Percentiles rank a stretch among this genome's conserved stretches.
phyloP scores from a whole-genome alignment of 2,113 vertebrate genomes.

The Neodontobutis hainanensis region DNA sequence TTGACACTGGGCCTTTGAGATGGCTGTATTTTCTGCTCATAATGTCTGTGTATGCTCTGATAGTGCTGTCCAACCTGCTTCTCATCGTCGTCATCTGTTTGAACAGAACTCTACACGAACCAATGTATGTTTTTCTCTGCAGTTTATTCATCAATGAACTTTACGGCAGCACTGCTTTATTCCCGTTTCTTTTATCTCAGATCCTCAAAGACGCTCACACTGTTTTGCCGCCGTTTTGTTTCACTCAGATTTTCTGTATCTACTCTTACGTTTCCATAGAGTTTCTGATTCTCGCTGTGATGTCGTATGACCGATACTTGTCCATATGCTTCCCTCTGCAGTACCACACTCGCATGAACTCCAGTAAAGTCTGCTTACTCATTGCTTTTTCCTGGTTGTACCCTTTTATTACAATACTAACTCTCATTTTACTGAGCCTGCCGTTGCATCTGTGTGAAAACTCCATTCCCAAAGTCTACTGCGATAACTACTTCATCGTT shows the following conservation, averaged over 20 bases:
- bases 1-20: background rate
- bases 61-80: background rate
- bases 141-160: slow-evolving; percentile 7
- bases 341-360: slow-evolving; percentile 63
- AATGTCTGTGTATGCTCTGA: background rate
- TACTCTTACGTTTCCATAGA: slow-evolving; percentile 15
- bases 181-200: background rate
- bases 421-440: slow-evolving; percentile 35
- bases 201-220: background rate
- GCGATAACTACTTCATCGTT: slow-evolving; percentile 64
- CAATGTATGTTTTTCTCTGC: slow-evolving; percentile 3
- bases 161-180: background rate
- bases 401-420: background rate
- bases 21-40: background rate
- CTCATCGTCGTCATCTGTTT: background rate
- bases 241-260: background rate
- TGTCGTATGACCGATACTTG: slow-evolving; percentile 74
- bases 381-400: slow-evolving; percentile 42
- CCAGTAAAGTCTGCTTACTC: background rate
- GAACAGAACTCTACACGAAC: slow-evolving; percentile 2
- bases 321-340: slow-evolving; percentile 72
- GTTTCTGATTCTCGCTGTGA: slow-evolving; percentile 45
- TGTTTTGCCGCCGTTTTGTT: background rate
- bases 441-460: slow-evolving; percentile 54
- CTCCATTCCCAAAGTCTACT: slow-evolving; percentile 60